These are phyloP conservation scores for Sarcophilus harrisii DNA, from an alignment of 2,797 vertebrate species.

Conservation along the genomic window DNA sequence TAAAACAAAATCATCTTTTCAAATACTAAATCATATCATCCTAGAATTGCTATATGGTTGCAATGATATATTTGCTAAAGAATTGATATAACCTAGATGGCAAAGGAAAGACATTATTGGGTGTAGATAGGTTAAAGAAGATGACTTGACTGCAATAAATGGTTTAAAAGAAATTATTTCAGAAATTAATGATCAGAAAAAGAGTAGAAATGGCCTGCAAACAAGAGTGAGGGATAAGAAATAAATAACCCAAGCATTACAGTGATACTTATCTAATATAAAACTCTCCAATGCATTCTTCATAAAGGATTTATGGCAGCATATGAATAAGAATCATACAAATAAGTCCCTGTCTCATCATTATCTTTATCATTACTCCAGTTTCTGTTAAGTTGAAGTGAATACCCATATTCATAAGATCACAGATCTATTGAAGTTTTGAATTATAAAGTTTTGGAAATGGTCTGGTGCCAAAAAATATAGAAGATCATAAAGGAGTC, in stretches of 20 bases:
- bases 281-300: neutral
- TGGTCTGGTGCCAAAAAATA: neutral
- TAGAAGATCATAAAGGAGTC: slow-evolving; percentile 22
- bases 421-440: neutral
- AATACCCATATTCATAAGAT: neutral
- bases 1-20: neutral
- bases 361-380: neutral
- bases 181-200: neutral
- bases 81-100: neutral
- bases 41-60: neutral
- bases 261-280: neutral
- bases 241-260: neutral
- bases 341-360: neutral
- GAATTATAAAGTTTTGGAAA: neutral
- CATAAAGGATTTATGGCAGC: neutral
- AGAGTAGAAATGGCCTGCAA: neutral
- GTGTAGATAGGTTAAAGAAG: neutral
- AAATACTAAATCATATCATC: neutral
- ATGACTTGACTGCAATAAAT: neutral
- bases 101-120: neutral
- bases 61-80: neutral
- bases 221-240: neutral
- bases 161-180: neutral
- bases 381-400: neutral
- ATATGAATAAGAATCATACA: neutral